A percentile compares a stretch with the other conserved stretches of the same genome.
Conservation (phyloP, 2,113 vertebrate species). For the Mellivora capensis region DNA sequence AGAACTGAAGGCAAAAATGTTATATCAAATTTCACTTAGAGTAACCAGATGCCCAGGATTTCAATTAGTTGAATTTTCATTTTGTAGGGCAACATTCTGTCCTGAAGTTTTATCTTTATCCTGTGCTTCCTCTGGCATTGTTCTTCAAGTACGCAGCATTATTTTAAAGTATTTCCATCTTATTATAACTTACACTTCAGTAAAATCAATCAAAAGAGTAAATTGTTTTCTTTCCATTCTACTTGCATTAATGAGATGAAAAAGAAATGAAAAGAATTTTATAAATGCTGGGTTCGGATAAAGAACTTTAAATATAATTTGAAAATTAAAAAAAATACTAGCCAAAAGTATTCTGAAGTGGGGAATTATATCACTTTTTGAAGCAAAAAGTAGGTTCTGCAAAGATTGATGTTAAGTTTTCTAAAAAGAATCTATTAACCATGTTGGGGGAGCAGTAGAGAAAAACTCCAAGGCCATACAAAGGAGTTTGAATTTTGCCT, state of each 20-base stretch:
- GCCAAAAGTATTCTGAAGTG: neutral
- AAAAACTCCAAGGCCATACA: neutral
- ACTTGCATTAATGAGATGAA: neutral
- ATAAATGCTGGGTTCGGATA: neutral
- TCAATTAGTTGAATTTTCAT: constrained; percentile 37
- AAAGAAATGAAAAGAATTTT: neutral
- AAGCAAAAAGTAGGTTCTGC: neutral
- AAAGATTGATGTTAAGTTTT: neutral
- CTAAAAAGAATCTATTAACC: neutral
- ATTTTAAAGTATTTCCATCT: neutral
- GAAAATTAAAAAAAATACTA: neutral
- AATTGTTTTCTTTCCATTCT: neutral
- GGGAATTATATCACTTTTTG: neutral
- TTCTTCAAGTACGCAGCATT: neutral
- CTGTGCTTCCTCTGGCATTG: neutral
- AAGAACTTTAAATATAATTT: neutral
- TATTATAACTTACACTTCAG: neutral
- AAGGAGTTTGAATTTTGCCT: neutral
- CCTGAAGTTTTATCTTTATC: neutral
- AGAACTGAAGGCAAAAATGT: constrained; percentile 23
- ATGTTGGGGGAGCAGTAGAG: neutral
- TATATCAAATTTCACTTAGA: constrained; percentile 8
- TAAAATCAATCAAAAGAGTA: neutral
- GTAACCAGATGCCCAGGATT: neutral
- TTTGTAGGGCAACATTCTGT: neutral